phyloP scores from a whole-genome alignment of 2,888 invertebrate genomes.

The Thymelicus lineola region DNA sequence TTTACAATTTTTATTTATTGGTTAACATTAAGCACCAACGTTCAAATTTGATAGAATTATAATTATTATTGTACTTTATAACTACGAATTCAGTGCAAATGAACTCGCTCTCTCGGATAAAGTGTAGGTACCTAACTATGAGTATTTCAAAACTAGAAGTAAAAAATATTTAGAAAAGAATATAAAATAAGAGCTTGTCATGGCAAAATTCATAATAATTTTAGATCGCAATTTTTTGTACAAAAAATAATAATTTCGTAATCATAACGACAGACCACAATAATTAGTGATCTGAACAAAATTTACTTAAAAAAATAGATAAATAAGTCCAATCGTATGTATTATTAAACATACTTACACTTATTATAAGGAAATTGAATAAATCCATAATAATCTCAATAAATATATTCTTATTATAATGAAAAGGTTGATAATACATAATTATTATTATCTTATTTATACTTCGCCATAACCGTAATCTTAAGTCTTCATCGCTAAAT shows the following conservation, averaged over 20 bases:
- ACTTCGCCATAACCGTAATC: constrained; percentile 22
- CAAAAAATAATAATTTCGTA: not conserved
- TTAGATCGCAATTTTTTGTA: not conserved
- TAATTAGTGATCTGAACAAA: too few species aligned
- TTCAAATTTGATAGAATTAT: constrained; percentile 8
- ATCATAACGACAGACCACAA: not conserved
- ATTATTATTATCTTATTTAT: constrained; percentile 1
- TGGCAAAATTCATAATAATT: constrained; percentile 7
- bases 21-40: constrained; percentile 35
- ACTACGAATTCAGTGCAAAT: constrained; percentile 20
- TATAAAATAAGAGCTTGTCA: not conserved
- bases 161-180: constrained; percentile 1
- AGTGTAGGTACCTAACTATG: constrained; percentile 13
- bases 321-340: too few species aligned
- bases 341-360: too few species aligned
- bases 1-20: constrained; percentile 22
- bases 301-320: too few species aligned
- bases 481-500: constrained; percentile 29
- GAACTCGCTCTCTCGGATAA: not conserved
- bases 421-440: not conserved
- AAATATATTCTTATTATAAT: not conserved
- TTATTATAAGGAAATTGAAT: constrained; percentile 1
- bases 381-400: not conserved
- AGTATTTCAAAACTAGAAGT: constrained; percentile 15
- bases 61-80: constrained; percentile 18